Conservation (phyloP, 2,113 vertebrate genomes). For the Saccopteryx leptura region DNA sequence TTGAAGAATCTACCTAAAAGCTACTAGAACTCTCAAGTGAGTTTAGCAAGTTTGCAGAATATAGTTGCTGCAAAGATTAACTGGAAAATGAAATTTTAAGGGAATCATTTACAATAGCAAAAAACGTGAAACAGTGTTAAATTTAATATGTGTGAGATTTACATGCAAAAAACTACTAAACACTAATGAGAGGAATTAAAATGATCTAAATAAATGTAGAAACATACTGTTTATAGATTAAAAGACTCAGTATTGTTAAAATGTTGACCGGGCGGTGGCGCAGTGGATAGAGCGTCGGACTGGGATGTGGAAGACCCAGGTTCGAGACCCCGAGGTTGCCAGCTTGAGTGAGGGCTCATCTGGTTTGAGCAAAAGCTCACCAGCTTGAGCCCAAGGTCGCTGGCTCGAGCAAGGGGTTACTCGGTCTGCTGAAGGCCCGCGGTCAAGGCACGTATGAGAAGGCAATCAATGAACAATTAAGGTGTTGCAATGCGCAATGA, state of each 20-base stretch:
- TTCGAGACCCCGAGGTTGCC: too few relatives aligned
- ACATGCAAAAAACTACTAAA: background rate
- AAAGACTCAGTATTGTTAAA: background rate
- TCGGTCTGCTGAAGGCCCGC: too few relatives aligned
- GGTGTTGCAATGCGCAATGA: too few relatives aligned
- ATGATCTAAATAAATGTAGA: background rate
- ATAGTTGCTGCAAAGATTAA: background rate
- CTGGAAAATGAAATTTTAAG: conserved; percentile 6
- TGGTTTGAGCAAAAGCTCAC: too few relatives aligned
- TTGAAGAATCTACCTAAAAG: background rate
- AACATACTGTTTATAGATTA: background rate
- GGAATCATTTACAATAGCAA: background rate
- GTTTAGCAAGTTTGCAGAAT: background rate
- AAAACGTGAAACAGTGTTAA: background rate
- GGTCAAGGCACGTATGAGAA: too few relatives aligned
- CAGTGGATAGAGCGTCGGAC: too few relatives aligned
- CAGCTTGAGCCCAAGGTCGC: too few relatives aligned
- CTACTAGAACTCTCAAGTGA: background rate
- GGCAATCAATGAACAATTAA: too few relatives aligned
- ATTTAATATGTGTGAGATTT: background rate
- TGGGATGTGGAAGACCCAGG: too few relatives aligned
- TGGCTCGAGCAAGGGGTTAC: too few relatives aligned
- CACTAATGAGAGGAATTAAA: background rate
- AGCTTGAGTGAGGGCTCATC: too few relatives aligned
- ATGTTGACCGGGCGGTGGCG: background rate